Base-by-base conservation (phyloP, 2,797 vertebrate genomes). In the Crocodylus rhombifer region DNA sequence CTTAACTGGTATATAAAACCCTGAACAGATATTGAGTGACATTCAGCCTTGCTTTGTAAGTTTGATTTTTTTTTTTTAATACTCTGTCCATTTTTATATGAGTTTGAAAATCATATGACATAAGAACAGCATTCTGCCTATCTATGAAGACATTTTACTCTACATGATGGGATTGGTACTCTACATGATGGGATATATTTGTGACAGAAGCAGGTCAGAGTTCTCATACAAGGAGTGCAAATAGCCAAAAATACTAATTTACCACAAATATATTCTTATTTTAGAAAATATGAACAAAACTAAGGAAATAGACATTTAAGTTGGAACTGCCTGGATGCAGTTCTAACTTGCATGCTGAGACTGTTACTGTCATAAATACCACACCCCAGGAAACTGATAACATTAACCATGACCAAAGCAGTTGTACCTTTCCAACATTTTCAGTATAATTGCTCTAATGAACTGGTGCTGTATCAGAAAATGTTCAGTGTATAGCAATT, bases 391-490 rank as follows among this genome's bases (percentile, higher is more conserved):
- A 97, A 97, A 97, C 93, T 80, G 84, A 92, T 96, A 94, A 94
- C 81, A 90, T 82, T 93, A 88, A 86, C 94, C 80, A 89, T 94
- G 92, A 95, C 90, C 89, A 95, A 95, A 94, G 86, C 55, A 81
- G 86, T 96, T 58, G 2, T 92, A 69, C 96, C 91, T 97, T 97
- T 96, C 93, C 73, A 89, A 83, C 60, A 64, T 89, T 95, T 94
- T 96, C 92, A 82, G 57, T 80, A 23, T 94, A 96, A 97, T 96
- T 95, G 69, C 87, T 91, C 95, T 95, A 97, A 97, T 96, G 91
- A 97, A 96, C 84, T 96, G 65, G 30, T 65, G 89, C 26, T 82
- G 67, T 82, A 92, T 90, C 91, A 93, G 64, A 93, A 95, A 96
- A 87, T 95, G 97, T 94, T 73, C 88, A 94, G 26, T 67, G 25